Base-by-base conservation (phyloP, 2,113 vertebrate genomes). In the Porphyrio hochstetteri region DNA sequence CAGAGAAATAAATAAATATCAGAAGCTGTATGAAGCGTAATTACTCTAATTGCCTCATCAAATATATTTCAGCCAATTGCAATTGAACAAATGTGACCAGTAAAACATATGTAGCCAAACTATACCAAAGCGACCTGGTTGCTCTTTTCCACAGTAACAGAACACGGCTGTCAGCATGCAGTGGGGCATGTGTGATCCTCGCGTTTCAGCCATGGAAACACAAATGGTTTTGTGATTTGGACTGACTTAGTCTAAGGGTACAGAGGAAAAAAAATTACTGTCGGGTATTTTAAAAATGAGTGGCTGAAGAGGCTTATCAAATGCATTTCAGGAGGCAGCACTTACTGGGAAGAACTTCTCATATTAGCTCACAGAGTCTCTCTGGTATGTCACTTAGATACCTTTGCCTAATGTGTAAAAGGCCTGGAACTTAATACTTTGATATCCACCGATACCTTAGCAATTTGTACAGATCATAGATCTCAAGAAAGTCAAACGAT, bases 311-410 rank as follows among this genome's bases (percentile, higher is more conserved):
- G 10, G 35, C 23, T 59, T 63, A 36, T 21, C 8, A 67, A 7
- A 36, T 20, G 24, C 18, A 28, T 79, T 61, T 53, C 44, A 44
- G 25, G 53, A 71, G 91, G 25, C 35, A 17, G 33, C 20, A 23
- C 7, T 16, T 53, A 5, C 16, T 35, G n/a, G 28, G 27, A 69
- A 53, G 38, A 56, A n/a, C 19, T 6, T 1, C 0, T 56, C 57
- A 59, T 59, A 52, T 4, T 36, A 59, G 10, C 6, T 33, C 56
- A 12, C 29, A 36, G 19, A 76, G 2, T 31, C 28, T 64, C 23
- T 78, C 38, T 46, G 11, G 29, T 52, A 40, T 8, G 7, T 64
- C 71, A 36, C 48, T 56, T 29, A 52, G 19, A 13, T 70, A 33
- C 53, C 71, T 75, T 67, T 83, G 7, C 60, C n/a, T 78, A 40